These are phyloP conservation scores for Psittacula derbiana DNA, from an alignment of 2,797 vertebrate species.

Conservation along the genomic window DNA sequence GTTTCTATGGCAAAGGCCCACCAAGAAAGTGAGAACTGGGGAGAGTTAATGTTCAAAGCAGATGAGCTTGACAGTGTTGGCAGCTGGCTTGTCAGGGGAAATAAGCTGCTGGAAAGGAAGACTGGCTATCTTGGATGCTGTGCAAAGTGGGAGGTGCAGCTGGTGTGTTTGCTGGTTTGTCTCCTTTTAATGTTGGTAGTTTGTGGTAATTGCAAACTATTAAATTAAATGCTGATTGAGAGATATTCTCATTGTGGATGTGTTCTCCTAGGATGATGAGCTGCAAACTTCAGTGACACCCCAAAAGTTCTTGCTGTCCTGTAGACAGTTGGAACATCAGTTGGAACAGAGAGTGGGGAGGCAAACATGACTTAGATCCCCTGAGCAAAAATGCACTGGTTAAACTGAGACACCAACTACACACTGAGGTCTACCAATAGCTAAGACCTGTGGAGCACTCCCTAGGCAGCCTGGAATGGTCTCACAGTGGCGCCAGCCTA, in stretches of 20 bases:
- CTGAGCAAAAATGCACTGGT: not conserved
- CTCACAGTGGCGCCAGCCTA: not conserved
- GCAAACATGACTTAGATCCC: not conserved
- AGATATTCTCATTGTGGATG: not conserved
- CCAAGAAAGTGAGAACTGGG: constrained; percentile 49
- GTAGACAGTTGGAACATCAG: not conserved
- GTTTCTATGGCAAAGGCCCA: constrained; percentile 71
- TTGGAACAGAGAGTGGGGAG: not conserved
- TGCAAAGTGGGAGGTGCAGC: not conserved
- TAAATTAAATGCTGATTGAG: not conserved
- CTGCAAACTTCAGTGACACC: not conserved
- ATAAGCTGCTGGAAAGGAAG: not conserved
- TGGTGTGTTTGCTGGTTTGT: not conserved
- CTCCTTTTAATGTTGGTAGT: not conserved
- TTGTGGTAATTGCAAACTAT: not conserved
- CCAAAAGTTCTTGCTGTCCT: not conserved
- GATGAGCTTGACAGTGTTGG: not conserved
- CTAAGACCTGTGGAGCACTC: not conserved
- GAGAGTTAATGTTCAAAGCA: constrained; percentile 35
- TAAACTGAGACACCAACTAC: not conserved
- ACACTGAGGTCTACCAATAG: not conserved
- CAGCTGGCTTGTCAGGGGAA: constrained; percentile 26
- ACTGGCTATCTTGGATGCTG: not conserved
- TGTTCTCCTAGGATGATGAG: not conserved
- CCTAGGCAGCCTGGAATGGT: not conserved